Base-by-base conservation (phyloP, 2,888 invertebrate genomes). In the Rhogogaster chlorosoma region DNA sequence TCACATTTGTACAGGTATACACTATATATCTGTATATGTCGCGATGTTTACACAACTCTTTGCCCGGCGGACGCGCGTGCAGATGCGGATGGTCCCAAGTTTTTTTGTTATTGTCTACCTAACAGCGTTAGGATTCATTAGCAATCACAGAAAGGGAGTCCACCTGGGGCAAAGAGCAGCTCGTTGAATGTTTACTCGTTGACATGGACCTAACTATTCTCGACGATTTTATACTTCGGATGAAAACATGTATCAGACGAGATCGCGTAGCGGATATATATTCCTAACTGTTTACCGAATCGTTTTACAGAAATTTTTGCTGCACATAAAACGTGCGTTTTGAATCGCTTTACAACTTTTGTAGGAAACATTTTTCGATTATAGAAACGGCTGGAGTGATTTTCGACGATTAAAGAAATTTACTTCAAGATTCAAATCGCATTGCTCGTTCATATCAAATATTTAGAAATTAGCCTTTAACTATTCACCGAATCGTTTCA, bases 51-150 rank as follows among this genome's bases (percentile, higher is more conserved):
- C 92, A 90, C 91, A 92, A 92, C 92, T 92, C 92, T 92, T 93
- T 92, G 71, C 71, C 42, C 71, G 42, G 22, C 38, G 71, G 42
- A 42, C 71, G 71, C 36, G 38, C 71, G 22, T 71, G 77, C 84
- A 53, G 87, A 86, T 86, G 85, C 87, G 88, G 85, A 87, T 88
- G 85, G 89, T 89, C 88, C 89, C 92, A 91, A 90, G 83, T 86
- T 87, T 87, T 87, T 87, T 88, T 87, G 90, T 91, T 92, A 92
- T 92, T 91, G 91, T 91, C 93, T 92, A 91, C 91, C 92, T 93
- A 93, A 93, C 91, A 92, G 91, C 89, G 90, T 93, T 93, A 93
- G 93, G 92, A 92, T 93, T 93, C 93, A 93, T 93, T 93, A 93
- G 93, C 93, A 93, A 93, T 93, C 93, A 93, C 93, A 83, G 83